These are phyloP conservation scores for Homarus gammarus DNA, from an alignment of 2,888 invertebrate species.

Conservation along the genomic window DNA sequence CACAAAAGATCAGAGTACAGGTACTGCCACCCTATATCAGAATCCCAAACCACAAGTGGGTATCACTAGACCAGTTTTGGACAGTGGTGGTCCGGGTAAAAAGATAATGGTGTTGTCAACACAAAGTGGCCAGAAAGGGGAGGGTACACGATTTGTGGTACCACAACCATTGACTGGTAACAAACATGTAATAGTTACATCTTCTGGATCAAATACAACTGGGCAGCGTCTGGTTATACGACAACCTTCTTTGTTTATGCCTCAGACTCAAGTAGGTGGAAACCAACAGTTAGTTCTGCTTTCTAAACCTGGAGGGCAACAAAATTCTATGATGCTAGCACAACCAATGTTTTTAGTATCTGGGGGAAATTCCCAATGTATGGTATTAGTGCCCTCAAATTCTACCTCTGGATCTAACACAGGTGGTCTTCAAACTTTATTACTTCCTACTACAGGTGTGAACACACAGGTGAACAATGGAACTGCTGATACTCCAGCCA, in stretches of 20 bases:
- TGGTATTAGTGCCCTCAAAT: conserved; percentile 47
- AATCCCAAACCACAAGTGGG: neutral
- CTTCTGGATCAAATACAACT: neutral
- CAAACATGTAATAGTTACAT: conserved; percentile 12
- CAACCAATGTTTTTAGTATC: conserved; percentile 52
- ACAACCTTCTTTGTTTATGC: conserved; percentile 48
- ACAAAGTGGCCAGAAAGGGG: conserved; percentile 29
- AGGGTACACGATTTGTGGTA: conserved; percentile 22
- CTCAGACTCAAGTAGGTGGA: conserved; percentile 35
- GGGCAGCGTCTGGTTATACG: conserved; percentile 26
- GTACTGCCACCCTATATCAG: neutral
- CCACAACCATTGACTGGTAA: conserved; percentile 4
- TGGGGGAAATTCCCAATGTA: conserved; percentile 47
- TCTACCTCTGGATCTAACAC: neutral
- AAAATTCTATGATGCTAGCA: conserved; percentile 41
- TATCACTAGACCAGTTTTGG: neutral
- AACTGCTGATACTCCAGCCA: neutral
- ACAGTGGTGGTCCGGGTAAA: conserved; percentile 23
- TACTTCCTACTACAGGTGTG: conserved; percentile 32
- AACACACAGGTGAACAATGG: neutral
- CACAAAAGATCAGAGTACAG: neutral
- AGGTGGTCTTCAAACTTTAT: conserved; percentile 13
- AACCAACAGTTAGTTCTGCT: conserved; percentile 53
- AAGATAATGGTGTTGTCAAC: conserved; percentile 49
- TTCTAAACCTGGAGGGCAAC: conserved; percentile 49